Conservation (phyloP, 2,888 invertebrate species). For the Plagodis dolabraria region DNA sequence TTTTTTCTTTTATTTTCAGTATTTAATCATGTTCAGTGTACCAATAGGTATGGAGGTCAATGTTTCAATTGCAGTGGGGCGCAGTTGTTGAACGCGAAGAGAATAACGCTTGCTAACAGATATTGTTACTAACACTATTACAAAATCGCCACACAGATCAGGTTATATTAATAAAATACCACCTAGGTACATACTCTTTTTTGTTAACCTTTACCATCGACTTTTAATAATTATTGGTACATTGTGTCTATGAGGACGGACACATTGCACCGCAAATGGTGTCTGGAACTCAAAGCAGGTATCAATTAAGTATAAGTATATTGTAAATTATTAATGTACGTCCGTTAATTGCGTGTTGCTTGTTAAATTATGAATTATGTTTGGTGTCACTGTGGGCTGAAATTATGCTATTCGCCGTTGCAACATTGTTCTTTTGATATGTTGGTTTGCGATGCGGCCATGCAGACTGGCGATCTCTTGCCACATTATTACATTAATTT, state of each 20-base stretch:
- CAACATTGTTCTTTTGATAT: conserved; percentile 20
- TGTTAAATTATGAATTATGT: conserved; percentile 41
- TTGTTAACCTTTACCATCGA: conserved; percentile 16
- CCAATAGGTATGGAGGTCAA: no score
- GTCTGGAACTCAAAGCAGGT: conserved; percentile 17
- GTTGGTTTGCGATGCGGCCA: not conserved
- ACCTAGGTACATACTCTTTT: conserved; percentile 23
- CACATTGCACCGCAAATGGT: conserved; percentile 15
- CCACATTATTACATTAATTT: no score
- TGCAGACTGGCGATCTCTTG: not conserved
- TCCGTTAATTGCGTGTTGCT: conserved; percentile 40
- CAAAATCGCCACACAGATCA: not conserved
- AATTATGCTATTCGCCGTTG: conserved; percentile 25
- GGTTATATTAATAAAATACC: conserved; percentile 19
- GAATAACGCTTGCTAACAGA: not conserved
- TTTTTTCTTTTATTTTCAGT: no score
- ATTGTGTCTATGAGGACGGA: conserved; percentile 12
- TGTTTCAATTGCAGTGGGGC: no score
- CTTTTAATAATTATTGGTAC: conserved; percentile 19
- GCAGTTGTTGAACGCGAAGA: not conserved
- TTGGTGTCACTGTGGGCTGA: conserved; percentile 35
- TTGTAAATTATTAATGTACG: conserved; percentile 39
- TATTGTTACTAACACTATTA: not conserved
- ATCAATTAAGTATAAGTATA: conserved; percentile 40
- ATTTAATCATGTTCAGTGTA: no score